A percentile compares a stretch with the other conserved stretches of the same genome.
These are phyloP conservation scores for Hyperoplus immaculatus DNA, from an alignment of 2,797 vertebrate species.

Conservation along the genomic window DNA sequence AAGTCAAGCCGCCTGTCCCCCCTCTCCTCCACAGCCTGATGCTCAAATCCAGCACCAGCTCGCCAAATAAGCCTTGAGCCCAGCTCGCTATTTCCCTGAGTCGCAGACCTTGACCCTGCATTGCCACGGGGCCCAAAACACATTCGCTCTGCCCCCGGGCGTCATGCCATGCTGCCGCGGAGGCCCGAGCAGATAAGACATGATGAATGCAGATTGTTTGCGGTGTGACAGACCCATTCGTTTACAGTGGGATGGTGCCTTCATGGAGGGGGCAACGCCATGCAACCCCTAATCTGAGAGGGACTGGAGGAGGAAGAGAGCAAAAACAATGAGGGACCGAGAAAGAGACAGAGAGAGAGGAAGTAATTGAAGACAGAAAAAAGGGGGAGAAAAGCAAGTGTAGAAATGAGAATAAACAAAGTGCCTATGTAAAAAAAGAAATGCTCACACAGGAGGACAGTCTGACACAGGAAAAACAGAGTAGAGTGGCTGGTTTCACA, in stretches of 20 bases:
- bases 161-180: constrained; percentile 66
- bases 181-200: constrained; percentile 81
- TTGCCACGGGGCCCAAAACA: constrained; percentile 60
- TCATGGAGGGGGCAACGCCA: constrained; percentile 50
- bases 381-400: background rate
- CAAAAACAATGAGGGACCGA: background rate
- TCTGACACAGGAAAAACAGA: constrained; percentile 31
- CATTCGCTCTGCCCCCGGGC: constrained; percentile 57
- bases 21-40: constrained; percentile 60
- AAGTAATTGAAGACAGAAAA: constrained; percentile 8
- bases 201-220: constrained; percentile 88
- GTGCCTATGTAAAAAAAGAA: constrained; percentile 7
- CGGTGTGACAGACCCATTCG: constrained; percentile 83
- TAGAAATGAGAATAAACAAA: constrained; percentile 4
- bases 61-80: constrained; percentile 75
- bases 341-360: background rate
- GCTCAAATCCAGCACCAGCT: constrained; percentile 75
- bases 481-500: constrained; percentile 26
- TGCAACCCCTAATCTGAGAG: constrained; percentile 57
- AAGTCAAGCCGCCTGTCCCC: constrained; percentile 60
- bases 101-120: constrained; percentile 78
- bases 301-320: constrained; percentile 22
- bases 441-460: constrained; percentile 25
- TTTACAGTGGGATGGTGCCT: constrained; percentile 78
- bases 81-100: constrained; percentile 65